A percentile compares a stretch with the other conserved stretches of the same genome.
Conservation (phyloP, 2,797 vertebrate species). For the Acipenser ruthenus region DNA sequence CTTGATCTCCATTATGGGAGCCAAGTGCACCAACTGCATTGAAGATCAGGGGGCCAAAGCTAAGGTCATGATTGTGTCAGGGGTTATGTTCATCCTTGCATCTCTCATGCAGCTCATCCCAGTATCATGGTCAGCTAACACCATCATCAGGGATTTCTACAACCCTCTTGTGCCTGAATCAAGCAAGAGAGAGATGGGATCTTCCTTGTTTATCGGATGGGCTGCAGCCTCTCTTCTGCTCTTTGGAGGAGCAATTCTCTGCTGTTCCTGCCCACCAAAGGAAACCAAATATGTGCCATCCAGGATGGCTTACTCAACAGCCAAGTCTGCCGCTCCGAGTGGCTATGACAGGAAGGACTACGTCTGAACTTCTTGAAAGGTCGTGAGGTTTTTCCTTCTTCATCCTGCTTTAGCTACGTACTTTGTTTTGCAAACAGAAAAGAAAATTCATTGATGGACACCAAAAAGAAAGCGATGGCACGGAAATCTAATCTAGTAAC, state of each 20-base stretch:
- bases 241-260: constrained; percentile 75
- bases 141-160: constrained; percentile 80
- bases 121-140: constrained; percentile 79
- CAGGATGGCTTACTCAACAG: constrained; percentile 66
- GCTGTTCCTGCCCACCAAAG: constrained; percentile 71
- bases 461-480: background rate
- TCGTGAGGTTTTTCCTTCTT: background rate
- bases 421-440: background rate
- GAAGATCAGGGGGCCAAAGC: constrained; percentile 74
- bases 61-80: constrained; percentile 73
- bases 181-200: constrained; percentile 80
- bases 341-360: constrained; percentile 78
- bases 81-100: constrained; percentile 66
- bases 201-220: constrained; percentile 83
- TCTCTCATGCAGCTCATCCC: constrained; percentile 76
- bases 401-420: constrained; percentile 15
- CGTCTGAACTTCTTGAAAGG: constrained; percentile 50
- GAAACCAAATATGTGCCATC: constrained; percentile 62
- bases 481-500: background rate
- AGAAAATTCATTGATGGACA: background rate
- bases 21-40: constrained; percentile 86
- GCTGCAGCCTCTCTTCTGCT: constrained; percentile 71
- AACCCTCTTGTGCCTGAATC: constrained; percentile 50
- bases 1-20: constrained; percentile 70
- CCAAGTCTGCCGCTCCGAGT: constrained; percentile 55